Evolutionary conservation across 2,113 vertebrate genomes (phyloP).

Genomic region (Hydropotes inermis): DNA sequence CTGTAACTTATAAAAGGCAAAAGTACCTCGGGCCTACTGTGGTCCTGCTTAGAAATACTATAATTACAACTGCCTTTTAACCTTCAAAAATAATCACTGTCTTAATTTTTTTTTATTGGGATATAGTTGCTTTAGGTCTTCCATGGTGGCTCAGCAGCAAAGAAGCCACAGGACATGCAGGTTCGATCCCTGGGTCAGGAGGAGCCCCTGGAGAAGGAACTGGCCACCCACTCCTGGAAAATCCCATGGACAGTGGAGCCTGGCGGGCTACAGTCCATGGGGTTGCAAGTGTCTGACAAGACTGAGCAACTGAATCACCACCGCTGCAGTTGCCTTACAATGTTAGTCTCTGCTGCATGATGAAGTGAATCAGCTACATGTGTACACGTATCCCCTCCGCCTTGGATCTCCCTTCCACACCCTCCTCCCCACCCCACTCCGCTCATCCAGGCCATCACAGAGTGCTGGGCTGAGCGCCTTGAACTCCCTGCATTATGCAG

Average conservation of each 20-base stretch:
- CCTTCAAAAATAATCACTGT: not conserved
- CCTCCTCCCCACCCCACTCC: accelerated
- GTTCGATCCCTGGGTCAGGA: not conserved
- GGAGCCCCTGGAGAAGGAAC: not conserved
- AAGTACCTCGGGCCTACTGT: not conserved
- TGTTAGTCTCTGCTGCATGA: not conserved
- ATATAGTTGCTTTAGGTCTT: not conserved
- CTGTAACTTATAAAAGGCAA: not conserved
- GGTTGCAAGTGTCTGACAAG: not conserved
- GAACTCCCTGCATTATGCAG: not conserved
- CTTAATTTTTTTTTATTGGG: not conserved
- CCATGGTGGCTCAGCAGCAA: not conserved
- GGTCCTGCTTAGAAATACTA: not conserved
- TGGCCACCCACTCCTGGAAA: not conserved
- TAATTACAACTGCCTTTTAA: not conserved
- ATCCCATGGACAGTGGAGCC: not conserved
- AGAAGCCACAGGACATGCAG: not conserved
- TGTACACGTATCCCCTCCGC: not conserved
- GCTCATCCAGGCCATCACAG: not conserved
- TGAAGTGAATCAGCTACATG: not conserved
- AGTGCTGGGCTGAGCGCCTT: not conserved
- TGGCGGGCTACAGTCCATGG: accelerated
- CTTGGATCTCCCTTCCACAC: not conserved
- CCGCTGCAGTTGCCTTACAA: not conserved
- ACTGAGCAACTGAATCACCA: not conserved